Evolutionary conservation across 2,888 invertebrate genomes (phyloP), one percentile per base, ranked within the genome.

Genomic region (Drosophila meridionalis): DNA sequence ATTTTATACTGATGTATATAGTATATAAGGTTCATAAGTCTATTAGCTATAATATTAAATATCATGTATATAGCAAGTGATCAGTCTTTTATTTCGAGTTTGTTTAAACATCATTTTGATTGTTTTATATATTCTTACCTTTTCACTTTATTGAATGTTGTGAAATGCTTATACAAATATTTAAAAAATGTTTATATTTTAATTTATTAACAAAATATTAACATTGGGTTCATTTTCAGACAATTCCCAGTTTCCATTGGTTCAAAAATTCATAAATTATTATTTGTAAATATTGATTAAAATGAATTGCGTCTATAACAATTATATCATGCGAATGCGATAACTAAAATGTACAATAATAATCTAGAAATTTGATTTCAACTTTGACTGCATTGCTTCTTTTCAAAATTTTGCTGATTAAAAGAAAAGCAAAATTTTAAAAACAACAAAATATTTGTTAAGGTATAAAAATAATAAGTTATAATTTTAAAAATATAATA

Each of bases 1-100:
- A 45, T 12, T 58, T 36, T 1, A 58, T n/a, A 38, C 11, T 40
- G 59, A 28, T 55, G 20, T 30, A 40, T 42, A 32, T 40, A 42
- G 56, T 42, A 32, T 42, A 56, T 42, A 56, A 30, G 42, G 42
- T 56, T 32, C 42, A 56, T 12, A 42, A 42, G 32, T 57, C 32
- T 30, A 30, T 30, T 14, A 12, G 11, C n/a, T 12, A 26, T 14
- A 45, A 34, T 45, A 43, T 45, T 32, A 43, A 57, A 32, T 57
- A 32, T 20, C 42, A 57, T 42, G 42, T 57, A 43, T 32, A 20
- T n/a, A 56, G 28, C 30, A 30, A 11, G 40, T 40, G 40, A 56
- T 56, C 40, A 52, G 36, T 34, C 52, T 52, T 52, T 36, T 34
- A 3, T 36, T 52, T 34, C 2, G 36, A 12, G 1, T 26, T 3